These are phyloP conservation scores for Glaucopsyche alexis DNA, from an alignment of 2,888 invertebrate species.

Conservation along the genomic window DNA sequence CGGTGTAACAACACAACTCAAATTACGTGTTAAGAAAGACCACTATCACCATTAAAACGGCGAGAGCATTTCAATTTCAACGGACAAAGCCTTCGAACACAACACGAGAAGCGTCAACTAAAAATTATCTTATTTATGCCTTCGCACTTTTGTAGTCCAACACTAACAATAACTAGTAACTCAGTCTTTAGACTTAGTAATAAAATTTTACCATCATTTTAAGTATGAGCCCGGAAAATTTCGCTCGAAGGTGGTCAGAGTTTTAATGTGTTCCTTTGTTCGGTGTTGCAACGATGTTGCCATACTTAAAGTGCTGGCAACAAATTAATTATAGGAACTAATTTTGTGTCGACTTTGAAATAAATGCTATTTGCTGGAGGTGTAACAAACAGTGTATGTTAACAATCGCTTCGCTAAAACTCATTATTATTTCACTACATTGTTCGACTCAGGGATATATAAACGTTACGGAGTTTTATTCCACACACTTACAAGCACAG, in stretches of 20 bases:
- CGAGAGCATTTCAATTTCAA: constrained; percentile 28
- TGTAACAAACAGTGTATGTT: constrained; percentile 15
- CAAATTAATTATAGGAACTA: constrained; percentile 29
- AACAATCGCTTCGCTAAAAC: constrained; percentile 13
- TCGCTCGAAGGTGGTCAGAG: constrained; percentile 16
- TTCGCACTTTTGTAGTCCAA: constrained; percentile 33
- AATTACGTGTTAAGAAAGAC: background rate
- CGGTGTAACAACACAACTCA: background rate
- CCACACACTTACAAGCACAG: background rate
- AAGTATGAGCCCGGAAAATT: constrained; percentile 29
- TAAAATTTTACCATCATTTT: constrained; percentile 32
- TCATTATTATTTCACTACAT: constrained; percentile 8
- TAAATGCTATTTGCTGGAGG: constrained; percentile 23
- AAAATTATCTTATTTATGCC: constrained; percentile 38
- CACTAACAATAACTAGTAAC: constrained; percentile 39
- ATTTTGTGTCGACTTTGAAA: constrained; percentile 26
- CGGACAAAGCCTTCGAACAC: constrained; percentile 10
- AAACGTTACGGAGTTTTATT: background rate
- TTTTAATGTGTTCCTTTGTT: constrained; percentile 30
- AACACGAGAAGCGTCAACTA: constrained; percentile 40
- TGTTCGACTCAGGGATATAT: background rate
- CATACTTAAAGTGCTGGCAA: constrained; percentile 18
- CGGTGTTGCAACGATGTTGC: constrained; percentile 31
- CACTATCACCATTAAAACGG: constrained; percentile 20
- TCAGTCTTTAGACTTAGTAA: constrained; percentile 31